Evolutionary conservation across 2,888 invertebrate species (phyloP), one percentile per base, ranked within the genome.

Genomic region (Microctonus aethiopoides): DNA sequence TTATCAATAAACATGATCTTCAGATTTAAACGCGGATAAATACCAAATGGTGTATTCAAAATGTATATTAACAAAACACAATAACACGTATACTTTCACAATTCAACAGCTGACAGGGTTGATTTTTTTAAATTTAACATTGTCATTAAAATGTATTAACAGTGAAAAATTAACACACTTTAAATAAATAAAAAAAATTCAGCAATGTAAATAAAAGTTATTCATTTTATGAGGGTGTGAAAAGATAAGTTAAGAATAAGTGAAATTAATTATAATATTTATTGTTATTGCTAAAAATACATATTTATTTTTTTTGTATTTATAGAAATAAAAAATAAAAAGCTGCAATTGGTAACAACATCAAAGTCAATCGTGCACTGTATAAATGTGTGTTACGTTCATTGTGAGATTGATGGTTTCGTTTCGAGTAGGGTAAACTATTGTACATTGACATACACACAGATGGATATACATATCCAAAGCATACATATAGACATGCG

Each of bases 1-100:
- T 69, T 74, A 66, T 70, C 68, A 70, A 74, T 74, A 68, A 74
- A 73, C 73, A 70, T 68, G 61, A 74, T 73, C 71, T 69, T 70
- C 11, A 71, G 70, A 73, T 74, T 71, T 29, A 60, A 66, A 69
- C 68, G 61, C 60, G 65, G 63, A 74, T 72, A 72, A 74, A 52
- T 57, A 34, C 32, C 57, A 34, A 57, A 20, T 34, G 1, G 32
- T 32, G 16, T 24, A 16, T 34, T 3, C 16, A 16, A 16, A 46
- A 46, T 20, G 16, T 29, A 16, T 16, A n/a, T n/a, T n/a, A n/a
- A n/a, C n/a, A n/a, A n/a, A 29, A 26, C 20, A 10, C 9, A 16
- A 32, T 9, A 13, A 29, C n/a, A 20, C 39, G 3, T n/a, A 11
- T 11, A 13, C 4, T n/a, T 39, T 13, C 39, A 39, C 1, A 39